phyloP scores from a whole-genome alignment of 2,113 vertebrate genomes.

The Todiramphus saurophagus region DNA sequence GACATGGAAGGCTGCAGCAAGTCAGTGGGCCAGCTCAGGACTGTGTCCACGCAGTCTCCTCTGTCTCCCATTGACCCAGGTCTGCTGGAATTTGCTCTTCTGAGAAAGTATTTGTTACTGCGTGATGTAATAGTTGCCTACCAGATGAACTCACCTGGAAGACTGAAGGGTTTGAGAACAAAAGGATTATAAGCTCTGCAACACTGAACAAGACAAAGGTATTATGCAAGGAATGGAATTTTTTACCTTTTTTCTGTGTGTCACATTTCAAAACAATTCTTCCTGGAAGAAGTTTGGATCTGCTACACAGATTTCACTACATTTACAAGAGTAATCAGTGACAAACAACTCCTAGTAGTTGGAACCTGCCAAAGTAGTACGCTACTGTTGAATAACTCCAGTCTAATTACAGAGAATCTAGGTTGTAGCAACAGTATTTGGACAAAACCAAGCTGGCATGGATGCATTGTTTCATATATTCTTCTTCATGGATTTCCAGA shows the following conservation, averaged over 20 bases:
- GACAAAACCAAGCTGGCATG: neutral
- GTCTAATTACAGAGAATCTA: neutral
- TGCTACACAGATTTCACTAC: neutral
- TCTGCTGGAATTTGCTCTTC: neutral
- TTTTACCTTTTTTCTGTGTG: neutral
- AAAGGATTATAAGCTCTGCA: neutral
- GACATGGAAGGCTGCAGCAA: neutral
- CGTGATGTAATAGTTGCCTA: neutral
- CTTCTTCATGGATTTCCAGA: neutral
- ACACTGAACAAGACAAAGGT: neutral
- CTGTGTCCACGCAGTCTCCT: neutral
- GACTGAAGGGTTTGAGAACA: neutral
- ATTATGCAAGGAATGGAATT: neutral
- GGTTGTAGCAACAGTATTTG: neutral
- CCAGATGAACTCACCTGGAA: neutral
- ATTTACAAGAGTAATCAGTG: neutral
- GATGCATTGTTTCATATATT: neutral
- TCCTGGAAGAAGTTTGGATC: neutral
- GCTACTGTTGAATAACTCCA: neutral
- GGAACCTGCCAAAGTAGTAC: neutral
- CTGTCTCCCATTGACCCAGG: rapidly evolving
- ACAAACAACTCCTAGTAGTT: neutral
- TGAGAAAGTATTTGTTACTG: neutral
- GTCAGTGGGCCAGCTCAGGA: neutral
- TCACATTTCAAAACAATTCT: neutral